Evolutionary conservation across 2,113 vertebrate species (phyloP), one percentile per base, ranked within the genome.

Genomic region (Takifugu bimaculatus): DNA sequence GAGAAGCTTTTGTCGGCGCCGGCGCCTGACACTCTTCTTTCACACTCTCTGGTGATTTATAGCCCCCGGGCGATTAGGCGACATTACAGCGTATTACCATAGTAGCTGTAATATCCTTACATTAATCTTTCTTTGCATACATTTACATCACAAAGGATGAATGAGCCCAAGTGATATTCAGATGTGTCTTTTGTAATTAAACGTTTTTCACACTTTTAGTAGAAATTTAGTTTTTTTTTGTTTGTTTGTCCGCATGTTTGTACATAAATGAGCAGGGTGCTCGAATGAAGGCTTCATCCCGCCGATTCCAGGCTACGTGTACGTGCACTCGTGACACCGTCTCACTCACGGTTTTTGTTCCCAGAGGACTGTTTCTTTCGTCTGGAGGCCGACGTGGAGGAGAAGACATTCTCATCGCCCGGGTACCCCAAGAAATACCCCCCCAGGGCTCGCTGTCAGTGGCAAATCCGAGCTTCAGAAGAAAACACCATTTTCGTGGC

Each of bases 401-500:
- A 0, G 0, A 26, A 82, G 26, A 50, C 0, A 0, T 91, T 93
- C 64, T 0, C 13, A 0, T 92, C 91, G 27, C 91, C 89, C 1
- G 87, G 83, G 0, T 90, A 76, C 66, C 90, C 90, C 2, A 0
- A 0, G 0, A 53, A n/a, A 6, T 90, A 92, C 69, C 79, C 86
- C 0, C 0, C 71, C 1, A 35, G 50, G n/a, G 62, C 78, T 12
- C 83, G 87, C 27, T 93, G 91, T 77, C 90, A 91, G 79, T 93
- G 92, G 92, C 90, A 91, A 70, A 91, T 93, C 63, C 79, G 92
- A 7, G 61, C 89, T 6, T 50, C 83, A 1, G 49, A 54, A 27
- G 20, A 64, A 14, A 57, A 70, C 0, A 51, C 51, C 63, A 88
- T 93, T 58, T 49, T 45, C 13, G 64, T 93, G 45, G 50, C 26